Evolutionary conservation across 2,888 invertebrate genomes (phyloP).

Genomic region (Heterodera filipjevi): DNA sequence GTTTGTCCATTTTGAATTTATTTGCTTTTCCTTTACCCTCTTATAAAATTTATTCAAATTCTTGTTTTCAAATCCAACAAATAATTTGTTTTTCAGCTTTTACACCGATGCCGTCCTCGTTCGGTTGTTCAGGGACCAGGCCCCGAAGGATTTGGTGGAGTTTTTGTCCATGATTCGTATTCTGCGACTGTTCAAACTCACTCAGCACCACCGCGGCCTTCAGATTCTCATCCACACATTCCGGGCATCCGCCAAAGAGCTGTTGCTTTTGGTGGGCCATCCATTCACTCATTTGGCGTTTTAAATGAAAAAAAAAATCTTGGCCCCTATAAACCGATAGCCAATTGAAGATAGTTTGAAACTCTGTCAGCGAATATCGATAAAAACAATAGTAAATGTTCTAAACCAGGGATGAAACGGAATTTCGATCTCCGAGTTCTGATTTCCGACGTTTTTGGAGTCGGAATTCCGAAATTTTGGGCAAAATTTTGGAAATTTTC

Average conservation of each 20-base stretch:
- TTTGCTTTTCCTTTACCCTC: conserved; percentile 19
- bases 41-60: too few relatives aligned
- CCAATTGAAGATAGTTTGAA: too few relatives aligned
- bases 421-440: too few relatives aligned
- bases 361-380: too few relatives aligned
- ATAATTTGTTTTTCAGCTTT: conserved; percentile 75
- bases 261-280: conserved; percentile 66
- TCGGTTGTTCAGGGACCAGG: conserved; percentile 50
- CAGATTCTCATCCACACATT: conserved; percentile 92
- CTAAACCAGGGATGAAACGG: too few relatives aligned
- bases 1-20: conserved; percentile 71
- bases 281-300: conserved; percentile 31
- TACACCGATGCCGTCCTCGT: conserved; percentile 75
- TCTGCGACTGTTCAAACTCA: conserved; percentile 68
- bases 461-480: too few relatives aligned
- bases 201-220: conserved; percentile 71
- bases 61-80: too few relatives aligned
- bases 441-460: too few relatives aligned
- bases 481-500: too few relatives aligned
- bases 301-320: too few relatives aligned
- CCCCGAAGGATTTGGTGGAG: conserved; percentile 74
- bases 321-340: too few relatives aligned
- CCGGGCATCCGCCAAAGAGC: conserved; percentile 55
- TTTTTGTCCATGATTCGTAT: conserved; percentile 68
- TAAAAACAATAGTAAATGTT: too few relatives aligned